Percentiles rank a stretch among this genome's conserved stretches.
Conservation (phyloP, 2,113 vertebrate species). For the Clinocottus analis region DNA sequence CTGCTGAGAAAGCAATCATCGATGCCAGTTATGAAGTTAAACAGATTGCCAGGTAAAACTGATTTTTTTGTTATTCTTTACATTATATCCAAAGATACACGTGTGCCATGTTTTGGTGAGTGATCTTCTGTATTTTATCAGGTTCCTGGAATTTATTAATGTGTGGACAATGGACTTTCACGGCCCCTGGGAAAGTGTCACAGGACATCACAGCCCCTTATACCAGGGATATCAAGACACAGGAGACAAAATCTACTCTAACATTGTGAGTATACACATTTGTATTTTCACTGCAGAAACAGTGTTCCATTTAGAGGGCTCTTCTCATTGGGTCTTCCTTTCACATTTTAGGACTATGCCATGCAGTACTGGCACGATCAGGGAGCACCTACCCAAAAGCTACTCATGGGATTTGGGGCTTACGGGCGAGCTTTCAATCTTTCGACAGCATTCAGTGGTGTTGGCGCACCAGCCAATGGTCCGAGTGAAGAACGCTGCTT, state of each 20-base stretch:
- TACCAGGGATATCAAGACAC: constrained; percentile 64
- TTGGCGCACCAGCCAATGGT: constrained; percentile 72
- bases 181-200: constrained; percentile 75
- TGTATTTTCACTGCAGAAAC: background rate
- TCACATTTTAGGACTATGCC: constrained; percentile 70
- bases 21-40: constrained; percentile 79
- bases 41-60: constrained; percentile 69
- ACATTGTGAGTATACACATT: constrained; percentile 68
- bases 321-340: constrained; percentile 54
- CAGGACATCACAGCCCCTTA: constrained; percentile 83
- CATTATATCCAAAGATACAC: constrained; percentile 48
- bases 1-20: constrained; percentile 60
- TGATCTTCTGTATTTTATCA: constrained; percentile 25
- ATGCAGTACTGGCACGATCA: constrained; percentile 80
- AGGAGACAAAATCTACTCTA: constrained; percentile 48
- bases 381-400: constrained; percentile 76
- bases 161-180: constrained; percentile 85
- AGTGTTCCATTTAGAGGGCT: background rate
- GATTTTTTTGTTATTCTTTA: background rate
- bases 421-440: constrained; percentile 82
- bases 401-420: constrained; percentile 81
- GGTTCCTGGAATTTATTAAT: constrained; percentile 81
- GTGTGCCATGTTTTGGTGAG: constrained; percentile 1
- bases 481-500: constrained; percentile 59
- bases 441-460: constrained; percentile 9